A percentile compares a stretch with the other conserved stretches of the same genome.
phyloP scores from a whole-genome alignment of 2,888 invertebrate species.

The Empis livida region DNA sequence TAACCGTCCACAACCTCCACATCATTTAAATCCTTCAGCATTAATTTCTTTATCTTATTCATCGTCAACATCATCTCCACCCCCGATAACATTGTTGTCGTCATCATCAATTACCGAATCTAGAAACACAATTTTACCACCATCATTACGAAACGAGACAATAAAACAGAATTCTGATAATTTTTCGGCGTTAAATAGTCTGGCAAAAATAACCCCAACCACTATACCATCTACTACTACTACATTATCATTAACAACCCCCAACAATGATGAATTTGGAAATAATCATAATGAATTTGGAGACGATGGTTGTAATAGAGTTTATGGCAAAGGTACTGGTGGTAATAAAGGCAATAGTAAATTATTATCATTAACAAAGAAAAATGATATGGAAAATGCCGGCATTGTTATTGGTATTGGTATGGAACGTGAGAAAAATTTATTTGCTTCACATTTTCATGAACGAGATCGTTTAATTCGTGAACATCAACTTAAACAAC shows the following conservation, averaged over 20 bases:
- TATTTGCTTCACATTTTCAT: constrained; percentile 33
- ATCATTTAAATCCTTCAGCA: no score
- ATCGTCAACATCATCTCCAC: neutral
- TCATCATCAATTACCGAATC: neutral
- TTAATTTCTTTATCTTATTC: neutral
- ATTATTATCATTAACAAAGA: neutral
- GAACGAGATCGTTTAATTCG: constrained; percentile 36
- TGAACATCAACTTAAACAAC: constrained; percentile 35
- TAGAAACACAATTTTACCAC: neutral
- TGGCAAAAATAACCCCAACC: neutral
- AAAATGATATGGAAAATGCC: neutral
- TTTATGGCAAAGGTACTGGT: no score
- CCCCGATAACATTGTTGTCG: neutral
- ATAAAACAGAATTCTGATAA: constrained; percentile 4
- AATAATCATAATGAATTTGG: no score
- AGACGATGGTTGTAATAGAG: no score
- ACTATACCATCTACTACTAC: no score
- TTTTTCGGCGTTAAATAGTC: constrained; percentile 6
- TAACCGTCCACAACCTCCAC: no score
- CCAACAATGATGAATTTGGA: no score
- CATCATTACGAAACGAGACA: constrained; percentile 3
- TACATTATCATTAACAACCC: no score
- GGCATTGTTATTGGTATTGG: neutral
- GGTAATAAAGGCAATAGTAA: neutral
- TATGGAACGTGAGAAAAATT: constrained; percentile 22